These are phyloP conservation scores for Sthenelais limicola DNA, from an alignment of 2,888 invertebrate species.

Conservation along the genomic window DNA sequence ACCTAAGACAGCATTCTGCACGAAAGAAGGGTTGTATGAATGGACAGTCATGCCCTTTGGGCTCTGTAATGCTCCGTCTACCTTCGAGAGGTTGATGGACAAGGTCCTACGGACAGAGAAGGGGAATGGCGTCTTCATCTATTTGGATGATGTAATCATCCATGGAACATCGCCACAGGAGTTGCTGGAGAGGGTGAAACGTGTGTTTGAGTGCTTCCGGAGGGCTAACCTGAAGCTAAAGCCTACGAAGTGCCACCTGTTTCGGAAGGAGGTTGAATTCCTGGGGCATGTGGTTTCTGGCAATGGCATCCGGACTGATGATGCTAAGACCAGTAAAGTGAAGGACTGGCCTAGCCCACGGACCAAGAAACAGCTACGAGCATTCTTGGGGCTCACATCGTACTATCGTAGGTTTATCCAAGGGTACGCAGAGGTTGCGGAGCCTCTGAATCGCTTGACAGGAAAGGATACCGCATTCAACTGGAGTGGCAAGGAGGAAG, in stretches of 20 bases:
- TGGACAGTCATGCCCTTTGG: conserved; percentile 52
- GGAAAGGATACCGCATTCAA: neutral
- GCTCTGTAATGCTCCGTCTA: conserved; percentile 53
- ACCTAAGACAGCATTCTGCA: conserved; percentile 53
- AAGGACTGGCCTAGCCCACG: conserved; percentile 23
- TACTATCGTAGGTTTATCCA: conserved; percentile 42
- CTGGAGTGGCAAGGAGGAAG: conserved; percentile 39
- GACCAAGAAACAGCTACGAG: conserved; percentile 21
- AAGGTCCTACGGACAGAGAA: conserved; percentile 44
- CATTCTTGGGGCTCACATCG: conserved; percentile 31
- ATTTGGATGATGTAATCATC: conserved; percentile 54
- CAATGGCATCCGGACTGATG: conserved; percentile 33
- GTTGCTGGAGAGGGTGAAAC: conserved; percentile 48
- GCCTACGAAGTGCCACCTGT: conserved; percentile 52
- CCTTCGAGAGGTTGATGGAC: conserved; percentile 54
- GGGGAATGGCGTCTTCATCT: conserved; percentile 47
- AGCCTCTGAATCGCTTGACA: conserved; percentile 8
- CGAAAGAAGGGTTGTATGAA: conserved; percentile 48
- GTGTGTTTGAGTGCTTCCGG: neutral
- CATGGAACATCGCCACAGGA: conserved; percentile 47
- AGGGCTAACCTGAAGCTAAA: conserved; percentile 50
- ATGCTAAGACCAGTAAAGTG: conserved; percentile 28
- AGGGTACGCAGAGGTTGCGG: conserved; percentile 30
- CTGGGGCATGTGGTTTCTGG: conserved; percentile 41
- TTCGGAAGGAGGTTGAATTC: conserved; percentile 36